A percentile compares a stretch with the other conserved stretches of the same genome.
Evolutionary conservation across 1,140 invertebrate genomes (phyloP).

Genomic region (Formica exsecta): DNA sequence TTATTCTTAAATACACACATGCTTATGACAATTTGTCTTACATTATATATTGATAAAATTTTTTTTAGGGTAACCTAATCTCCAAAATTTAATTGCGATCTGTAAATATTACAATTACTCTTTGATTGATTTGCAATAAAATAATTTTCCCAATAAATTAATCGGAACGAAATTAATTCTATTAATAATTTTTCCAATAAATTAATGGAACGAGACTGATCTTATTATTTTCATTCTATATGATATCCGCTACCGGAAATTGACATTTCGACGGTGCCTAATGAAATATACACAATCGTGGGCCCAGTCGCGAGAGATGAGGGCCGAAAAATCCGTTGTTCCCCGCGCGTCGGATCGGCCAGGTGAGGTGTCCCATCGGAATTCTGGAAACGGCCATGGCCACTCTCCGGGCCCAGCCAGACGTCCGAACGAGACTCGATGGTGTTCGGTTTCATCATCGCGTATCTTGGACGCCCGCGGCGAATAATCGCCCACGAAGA

Average conservation of each 20-base stretch:
- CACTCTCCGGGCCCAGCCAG: constrained; percentile 67
- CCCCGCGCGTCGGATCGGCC: constrained; percentile 48
- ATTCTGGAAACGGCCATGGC: constrained; percentile 75
- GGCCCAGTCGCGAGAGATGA: neutral
- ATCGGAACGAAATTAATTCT: no score
- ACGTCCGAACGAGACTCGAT: constrained; percentile 73
- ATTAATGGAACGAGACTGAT: neutral
- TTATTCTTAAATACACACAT: neutral
- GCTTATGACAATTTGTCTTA: neutral
- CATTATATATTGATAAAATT: neutral
- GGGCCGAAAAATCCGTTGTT: constrained; percentile 51
- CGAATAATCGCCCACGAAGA: constrained; percentile 79
- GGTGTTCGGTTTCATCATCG: constrained; percentile 79
- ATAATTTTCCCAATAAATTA: neutral
- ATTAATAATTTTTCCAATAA: neutral
- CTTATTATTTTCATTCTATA: neutral
- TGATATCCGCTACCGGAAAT: constrained; percentile 33
- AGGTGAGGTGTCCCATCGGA: constrained; percentile 77
- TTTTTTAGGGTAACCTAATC: neutral
- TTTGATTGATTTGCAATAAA: neutral
- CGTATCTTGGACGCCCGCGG: constrained; percentile 78
- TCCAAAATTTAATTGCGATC: neutral
- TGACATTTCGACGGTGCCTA: constrained; percentile 27
- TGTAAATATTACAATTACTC: neutral
- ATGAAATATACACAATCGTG: constrained; percentile 11